Conservation (phyloP, 1,140 invertebrate species). For the Pemphigus obesinymphae region DNA sequence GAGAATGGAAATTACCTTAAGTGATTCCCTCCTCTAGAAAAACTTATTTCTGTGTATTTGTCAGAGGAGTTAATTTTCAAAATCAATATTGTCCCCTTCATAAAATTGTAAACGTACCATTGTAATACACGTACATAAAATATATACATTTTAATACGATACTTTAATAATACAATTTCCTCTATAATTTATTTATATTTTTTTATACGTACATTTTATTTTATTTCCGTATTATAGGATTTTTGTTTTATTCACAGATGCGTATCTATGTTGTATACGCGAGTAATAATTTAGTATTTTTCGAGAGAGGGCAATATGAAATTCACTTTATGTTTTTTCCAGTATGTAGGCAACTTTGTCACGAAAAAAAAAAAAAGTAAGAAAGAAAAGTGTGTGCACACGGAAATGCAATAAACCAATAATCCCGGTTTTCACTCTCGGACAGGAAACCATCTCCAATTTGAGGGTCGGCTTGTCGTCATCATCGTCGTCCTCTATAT, state of each 20-base stretch:
- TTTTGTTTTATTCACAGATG: background rate
- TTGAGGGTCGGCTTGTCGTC: constrained; percentile 9
- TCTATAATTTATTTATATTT: too few species aligned
- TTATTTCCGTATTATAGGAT: background rate
- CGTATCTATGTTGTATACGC: background rate
- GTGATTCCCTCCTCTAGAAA: too few species aligned
- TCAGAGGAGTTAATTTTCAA: too few species aligned
- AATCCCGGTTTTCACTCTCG: constrained; percentile 34
- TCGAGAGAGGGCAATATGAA: background rate
- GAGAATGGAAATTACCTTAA: too few species aligned
- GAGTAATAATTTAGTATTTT: background rate
- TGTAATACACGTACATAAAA: too few species aligned
- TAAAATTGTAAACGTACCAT: too few species aligned
- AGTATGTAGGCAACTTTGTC: constrained; percentile 11
- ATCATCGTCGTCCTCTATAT: background rate
- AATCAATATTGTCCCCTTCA: too few species aligned
- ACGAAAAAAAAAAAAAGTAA: background rate
- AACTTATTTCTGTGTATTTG: too few species aligned
- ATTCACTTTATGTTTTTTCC: constrained; percentile 26
- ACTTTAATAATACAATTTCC: too few species aligned
- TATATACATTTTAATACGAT: too few species aligned
- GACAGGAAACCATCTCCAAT: constrained; percentile 29
- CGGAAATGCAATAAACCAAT: constrained; percentile 35
- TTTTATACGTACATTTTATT: too few species aligned
- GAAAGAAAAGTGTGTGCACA: background rate